Conservation (phyloP, 2,113 vertebrate genomes). For the Parus major region DNA sequence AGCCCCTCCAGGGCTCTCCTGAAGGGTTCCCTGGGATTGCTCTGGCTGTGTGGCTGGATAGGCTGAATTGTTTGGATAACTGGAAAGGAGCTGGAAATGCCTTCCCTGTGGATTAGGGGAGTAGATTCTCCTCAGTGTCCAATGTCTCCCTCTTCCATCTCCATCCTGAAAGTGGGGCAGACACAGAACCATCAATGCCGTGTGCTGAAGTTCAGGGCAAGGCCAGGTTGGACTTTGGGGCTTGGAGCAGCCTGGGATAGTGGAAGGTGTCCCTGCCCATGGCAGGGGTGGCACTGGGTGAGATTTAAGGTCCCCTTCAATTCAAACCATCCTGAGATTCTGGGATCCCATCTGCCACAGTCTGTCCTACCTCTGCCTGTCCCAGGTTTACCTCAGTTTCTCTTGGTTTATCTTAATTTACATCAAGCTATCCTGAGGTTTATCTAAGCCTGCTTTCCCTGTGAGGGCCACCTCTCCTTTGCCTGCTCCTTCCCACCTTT, state of each 20-base stretch:
- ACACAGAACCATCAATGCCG: neutral
- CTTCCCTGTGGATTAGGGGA: neutral
- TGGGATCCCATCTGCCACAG: fast-evolving
- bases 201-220: neutral
- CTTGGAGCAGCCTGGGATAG: neutral
- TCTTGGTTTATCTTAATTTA: neutral
- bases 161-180: fast-evolving
- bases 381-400: neutral
- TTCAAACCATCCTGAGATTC: neutral
- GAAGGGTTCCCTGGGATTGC: neutral
- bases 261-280: neutral
- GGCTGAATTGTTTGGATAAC: neutral
- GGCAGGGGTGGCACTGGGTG: neutral
- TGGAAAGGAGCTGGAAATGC: neutral
- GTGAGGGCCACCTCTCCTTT: neutral
- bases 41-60: neutral
- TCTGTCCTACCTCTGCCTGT: neutral
- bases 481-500: neutral
- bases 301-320: neutral
- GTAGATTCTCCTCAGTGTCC: neutral
- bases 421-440: neutral
- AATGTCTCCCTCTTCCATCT: neutral
- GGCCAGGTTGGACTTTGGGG: neutral
- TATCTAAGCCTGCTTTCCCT: neutral
- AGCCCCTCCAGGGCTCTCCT: neutral